phyloP scores from a whole-genome alignment of 2,113 vertebrate genomes.

The Caloenas nicobarica region DNA sequence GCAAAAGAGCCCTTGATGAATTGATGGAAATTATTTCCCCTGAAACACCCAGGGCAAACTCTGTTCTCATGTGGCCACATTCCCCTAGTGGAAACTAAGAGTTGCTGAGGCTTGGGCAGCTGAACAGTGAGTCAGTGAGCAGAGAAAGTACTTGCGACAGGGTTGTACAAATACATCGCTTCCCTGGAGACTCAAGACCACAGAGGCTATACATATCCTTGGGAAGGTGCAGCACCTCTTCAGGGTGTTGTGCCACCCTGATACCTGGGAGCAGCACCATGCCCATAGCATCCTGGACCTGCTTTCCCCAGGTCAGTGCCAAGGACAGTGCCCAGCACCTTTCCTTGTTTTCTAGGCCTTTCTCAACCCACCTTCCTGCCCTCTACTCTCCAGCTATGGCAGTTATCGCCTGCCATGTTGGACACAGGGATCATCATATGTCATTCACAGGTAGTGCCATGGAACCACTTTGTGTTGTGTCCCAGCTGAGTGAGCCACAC shows the following conservation, averaged over 20 bases:
- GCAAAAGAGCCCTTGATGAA: background rate
- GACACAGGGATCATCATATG: background rate
- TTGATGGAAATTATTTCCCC: background rate
- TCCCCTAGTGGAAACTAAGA: background rate
- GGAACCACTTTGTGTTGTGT: background rate
- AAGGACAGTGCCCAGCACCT: background rate
- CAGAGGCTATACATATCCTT: background rate
- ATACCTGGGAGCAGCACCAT: background rate
- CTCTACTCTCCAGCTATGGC: background rate
- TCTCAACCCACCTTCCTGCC: background rate
- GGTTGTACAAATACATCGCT: background rate
- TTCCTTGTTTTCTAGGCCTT: background rate
- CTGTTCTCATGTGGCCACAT: background rate
- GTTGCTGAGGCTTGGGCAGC: background rate
- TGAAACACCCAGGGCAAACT: background rate
- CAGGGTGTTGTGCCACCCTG: background rate
- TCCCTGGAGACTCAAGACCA: background rate
- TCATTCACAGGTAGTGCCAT: background rate
- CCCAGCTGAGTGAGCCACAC: background rate
- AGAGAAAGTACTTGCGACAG: background rate
- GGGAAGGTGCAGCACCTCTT: background rate
- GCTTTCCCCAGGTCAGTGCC: background rate
- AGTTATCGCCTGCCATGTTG: rapidly evolving
- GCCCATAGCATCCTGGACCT: background rate
- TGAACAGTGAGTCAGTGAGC: background rate